Base-by-base conservation (phyloP, 35 echinoderm and acorn worm species). In the Anneissia japonica region DNA sequence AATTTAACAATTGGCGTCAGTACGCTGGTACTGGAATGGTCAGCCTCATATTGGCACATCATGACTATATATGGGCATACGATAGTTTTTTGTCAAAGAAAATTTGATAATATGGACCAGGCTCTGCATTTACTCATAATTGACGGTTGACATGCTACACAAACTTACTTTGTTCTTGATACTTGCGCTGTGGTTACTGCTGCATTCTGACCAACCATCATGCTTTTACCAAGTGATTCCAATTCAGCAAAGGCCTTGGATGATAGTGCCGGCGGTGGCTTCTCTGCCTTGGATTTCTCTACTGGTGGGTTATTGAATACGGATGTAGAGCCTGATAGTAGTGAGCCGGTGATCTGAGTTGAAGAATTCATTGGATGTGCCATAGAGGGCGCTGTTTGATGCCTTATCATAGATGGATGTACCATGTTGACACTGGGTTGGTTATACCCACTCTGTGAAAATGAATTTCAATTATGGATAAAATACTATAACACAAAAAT, bases 241-340 rank as follows among this genome's bases (percentile, higher is more conserved):
- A 93, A 72, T 72, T 93, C 91, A 19, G 91, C 91, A 84, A 93
- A 93, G 0, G 91, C 81, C 46, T 21, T 77, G 29, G 23, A 64
- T 23, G 51, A 64, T 23, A 64, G 21, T 23, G 51, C 51, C 2
- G 51, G 51, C 21, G 51, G 51, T 9, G 51, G 51, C 21, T 64
- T 64, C 11, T 64, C 51, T 23, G 51, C 19, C 33, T 34, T 34
- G 30, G 76, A 0, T 77, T 77, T 77, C 3, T 34, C 76, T 77
- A 3, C 23, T 32, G 76, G 31, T 26, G 32, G 76, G 36, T 4
- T 6, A 1, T 9, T 64, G 21, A 64, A 64, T 26, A 64, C 51
- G 26, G 51, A 64, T 23, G 51, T 64, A 3, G 51, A 23, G 11
- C 51, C 51, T 9, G 51, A 16, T 26, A 64, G 51, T 64, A 64